These are phyloP conservation scores for Amblyteles armatorius DNA, from an alignment of 2,888 invertebrate genomes.

Conservation along the genomic window DNA sequence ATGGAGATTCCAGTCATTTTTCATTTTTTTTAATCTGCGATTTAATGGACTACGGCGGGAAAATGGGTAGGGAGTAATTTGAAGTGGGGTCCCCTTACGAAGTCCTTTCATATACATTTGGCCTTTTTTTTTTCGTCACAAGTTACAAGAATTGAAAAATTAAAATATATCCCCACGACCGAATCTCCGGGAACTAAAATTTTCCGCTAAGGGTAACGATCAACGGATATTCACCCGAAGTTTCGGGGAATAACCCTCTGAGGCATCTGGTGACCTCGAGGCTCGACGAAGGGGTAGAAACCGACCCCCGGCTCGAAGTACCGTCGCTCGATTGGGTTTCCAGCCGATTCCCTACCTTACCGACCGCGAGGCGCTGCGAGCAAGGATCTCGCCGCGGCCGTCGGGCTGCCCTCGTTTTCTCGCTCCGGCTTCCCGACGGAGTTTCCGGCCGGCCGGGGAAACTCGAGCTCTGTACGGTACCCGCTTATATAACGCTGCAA, in stretches of 20 bases:
- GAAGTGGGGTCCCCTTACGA: no score
- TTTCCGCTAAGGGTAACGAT: background rate
- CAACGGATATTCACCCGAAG: background rate
- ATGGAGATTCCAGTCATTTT: background rate
- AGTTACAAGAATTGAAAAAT: no score
- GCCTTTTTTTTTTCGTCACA: no score
- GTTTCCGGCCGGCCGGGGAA: background rate
- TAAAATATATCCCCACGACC: background rate
- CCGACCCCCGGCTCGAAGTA: background rate
- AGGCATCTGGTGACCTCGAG: background rate
- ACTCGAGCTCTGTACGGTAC: background rate
- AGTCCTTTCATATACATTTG: no score
- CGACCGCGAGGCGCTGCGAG: constrained; percentile 17
- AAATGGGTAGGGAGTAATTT: no score
- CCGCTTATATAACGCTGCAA: background rate
- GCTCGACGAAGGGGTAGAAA: constrained; percentile 16
- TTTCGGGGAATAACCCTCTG: background rate
- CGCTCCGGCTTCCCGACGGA: background rate
- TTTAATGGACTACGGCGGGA: background rate
- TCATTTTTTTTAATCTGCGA: background rate
- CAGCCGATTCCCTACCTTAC: constrained; percentile 5
- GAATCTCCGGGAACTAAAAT: background rate
- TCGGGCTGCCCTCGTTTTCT: background rate
- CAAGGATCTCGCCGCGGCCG: constrained; percentile 1
- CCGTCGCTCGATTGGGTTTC: background rate